Conservation (phyloP, 2,797 vertebrate genomes). For the Centroberyx gerrardi region DNA sequence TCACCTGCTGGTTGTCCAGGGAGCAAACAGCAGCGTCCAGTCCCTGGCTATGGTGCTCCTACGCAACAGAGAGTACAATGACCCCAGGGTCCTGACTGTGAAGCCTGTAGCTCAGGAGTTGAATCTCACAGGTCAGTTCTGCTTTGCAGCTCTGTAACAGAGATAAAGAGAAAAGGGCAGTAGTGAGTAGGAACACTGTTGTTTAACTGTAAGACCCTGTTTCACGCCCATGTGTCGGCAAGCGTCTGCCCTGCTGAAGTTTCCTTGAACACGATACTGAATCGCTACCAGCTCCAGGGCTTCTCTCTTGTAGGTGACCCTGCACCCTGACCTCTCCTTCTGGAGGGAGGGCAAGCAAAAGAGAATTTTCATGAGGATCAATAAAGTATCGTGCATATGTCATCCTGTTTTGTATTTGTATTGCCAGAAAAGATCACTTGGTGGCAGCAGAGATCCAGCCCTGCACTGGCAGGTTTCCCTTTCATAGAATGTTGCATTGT, state of each 20-base stretch:
- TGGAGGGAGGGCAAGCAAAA: background rate
- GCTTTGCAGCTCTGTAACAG: background rate
- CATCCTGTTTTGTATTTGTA: conserved; percentile 9
- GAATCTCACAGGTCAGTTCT: conserved; percentile 92
- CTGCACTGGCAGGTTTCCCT: background rate
- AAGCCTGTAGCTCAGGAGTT: conserved; percentile 91
- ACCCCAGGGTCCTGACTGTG: conserved; percentile 94
- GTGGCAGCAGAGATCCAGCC: conserved; percentile 49
- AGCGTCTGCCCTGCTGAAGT: background rate
- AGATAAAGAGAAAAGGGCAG: background rate
- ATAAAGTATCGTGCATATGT: background rate
- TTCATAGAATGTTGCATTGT: background rate
- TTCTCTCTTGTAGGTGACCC: background rate
- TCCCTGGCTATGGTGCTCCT: conserved; percentile 95
- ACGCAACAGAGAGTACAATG: conserved; percentile 96
- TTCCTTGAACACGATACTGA: background rate
- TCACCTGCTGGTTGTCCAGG: conserved; percentile 95
- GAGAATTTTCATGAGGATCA: background rate
- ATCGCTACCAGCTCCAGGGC: background rate
- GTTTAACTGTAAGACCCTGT: background rate
- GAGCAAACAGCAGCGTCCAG: conserved; percentile 91
- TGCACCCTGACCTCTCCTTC: background rate
- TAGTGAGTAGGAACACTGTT: background rate
- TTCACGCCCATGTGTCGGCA: background rate
- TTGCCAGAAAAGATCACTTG: conserved; percentile 29